Evolutionary conservation across 64 coral and sea anemone species (phyloP).

Genomic region (Montipora foliosa): DNA sequence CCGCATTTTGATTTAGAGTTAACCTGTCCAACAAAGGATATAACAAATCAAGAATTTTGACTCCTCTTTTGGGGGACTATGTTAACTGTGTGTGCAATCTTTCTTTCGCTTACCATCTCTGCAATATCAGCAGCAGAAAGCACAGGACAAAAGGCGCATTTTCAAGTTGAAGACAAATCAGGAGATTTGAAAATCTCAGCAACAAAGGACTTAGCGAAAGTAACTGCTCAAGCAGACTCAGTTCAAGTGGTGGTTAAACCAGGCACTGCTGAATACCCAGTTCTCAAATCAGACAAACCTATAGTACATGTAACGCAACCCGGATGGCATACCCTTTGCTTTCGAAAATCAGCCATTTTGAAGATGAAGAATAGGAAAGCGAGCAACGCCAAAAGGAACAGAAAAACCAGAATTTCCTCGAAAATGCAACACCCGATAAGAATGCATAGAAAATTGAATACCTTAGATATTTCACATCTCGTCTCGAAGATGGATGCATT

Average conservation of each 20-base stretch:
- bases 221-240: constrained; percentile 82
- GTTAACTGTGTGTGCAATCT: neutral
- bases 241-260: constrained; percentile 94
- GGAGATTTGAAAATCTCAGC: constrained; percentile 88
- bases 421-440: neutral
- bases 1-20: neutral
- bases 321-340: constrained; percentile 60
- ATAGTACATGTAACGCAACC: constrained; percentile 78
- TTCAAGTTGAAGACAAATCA: constrained; percentile 96
- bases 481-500: neutral
- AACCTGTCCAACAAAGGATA: neutral
- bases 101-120: neutral
- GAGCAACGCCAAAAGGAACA: neutral
- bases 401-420: neutral
- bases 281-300: constrained; percentile 91
- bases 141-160: constrained; percentile 87
- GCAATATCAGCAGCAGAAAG: constrained; percentile 11
- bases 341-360: constrained; percentile 52
- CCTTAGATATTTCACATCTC: neutral
- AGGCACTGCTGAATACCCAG: constrained; percentile 81
- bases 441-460: neutral
- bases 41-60: no score
- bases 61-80: neutral
- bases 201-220: constrained; percentile 85
- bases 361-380: neutral